Evolutionary conservation across 2,888 invertebrate genomes (phyloP), one percentile per base, ranked within the genome.

Genomic region (Sphinx pinastri): DNA sequence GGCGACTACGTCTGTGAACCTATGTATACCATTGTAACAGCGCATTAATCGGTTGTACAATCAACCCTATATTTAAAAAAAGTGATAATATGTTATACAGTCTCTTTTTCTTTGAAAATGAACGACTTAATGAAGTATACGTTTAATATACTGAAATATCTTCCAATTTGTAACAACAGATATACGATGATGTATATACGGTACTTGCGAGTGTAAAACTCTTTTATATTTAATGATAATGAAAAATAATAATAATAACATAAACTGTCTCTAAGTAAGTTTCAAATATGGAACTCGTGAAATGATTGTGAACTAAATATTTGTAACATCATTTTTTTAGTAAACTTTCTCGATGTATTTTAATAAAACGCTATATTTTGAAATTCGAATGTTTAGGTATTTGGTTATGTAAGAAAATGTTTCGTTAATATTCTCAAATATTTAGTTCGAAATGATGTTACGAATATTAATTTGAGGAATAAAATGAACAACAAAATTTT

Each of bases 91-190:
- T 73, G 80, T 81, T 93, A 89, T 91, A 91, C 89, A 88, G 88
- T 81, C 71, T 76, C 76, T 88, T 89, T 89, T 90, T 90, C 86
- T 77, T 91, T 86, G 79, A 84, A 92, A 92, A 92, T 92, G 88
- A 88, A 88, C 89, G 83, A 90, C 91, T 55, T 94, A 96, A 95
- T 96, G 95, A 95, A 95, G 96, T 96, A 96, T 96, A 96, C 96
- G 96, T 96, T 95, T 96, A 92, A 83, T 89, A 85, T 91, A 87
- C 84, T 81, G 81, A 83, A 83, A 82, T 88, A 88, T 93, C 94
- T 93, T 93, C 91, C 92, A 92, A 84, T 85, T 81, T 90, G 87
- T 88, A 90, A 91, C 90, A 81, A 85, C 92, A 90, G 92, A 82
- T 93, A 94, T 94, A 94, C 94, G 94, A 93, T 77, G 74, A 80